Percentiles rank a stretch among this genome's conserved stretches.
Conservation (phyloP, 2,888 invertebrate species). For the Monopis laevigella region DNA sequence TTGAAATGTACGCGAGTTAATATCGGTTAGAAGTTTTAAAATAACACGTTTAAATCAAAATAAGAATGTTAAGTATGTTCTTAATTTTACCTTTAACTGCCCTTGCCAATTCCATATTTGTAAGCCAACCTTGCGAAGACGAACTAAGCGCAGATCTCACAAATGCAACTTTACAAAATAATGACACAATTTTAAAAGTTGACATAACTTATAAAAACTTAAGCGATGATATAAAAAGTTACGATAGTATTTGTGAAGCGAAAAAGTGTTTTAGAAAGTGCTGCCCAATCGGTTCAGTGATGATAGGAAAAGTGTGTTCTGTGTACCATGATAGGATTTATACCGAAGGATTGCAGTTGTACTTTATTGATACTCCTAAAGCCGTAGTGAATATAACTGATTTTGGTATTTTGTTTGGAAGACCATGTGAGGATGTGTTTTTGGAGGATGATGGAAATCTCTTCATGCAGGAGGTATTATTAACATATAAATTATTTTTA, state of each 20-base stretch:
- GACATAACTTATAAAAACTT: slow-evolving; percentile 32
- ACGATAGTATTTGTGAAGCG: slow-evolving; percentile 36
- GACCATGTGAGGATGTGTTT: slow-evolving; percentile 3
- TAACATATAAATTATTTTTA: slow-evolving; percentile 2
- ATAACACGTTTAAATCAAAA: too few species aligned
- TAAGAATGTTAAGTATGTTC: too few species aligned
- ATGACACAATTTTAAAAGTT: slow-evolving; percentile 27
- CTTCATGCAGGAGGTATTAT: slow-evolving; percentile 9
- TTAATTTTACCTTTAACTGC: too few species aligned
- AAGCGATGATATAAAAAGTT: slow-evolving; percentile 29
- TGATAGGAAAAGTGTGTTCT: slow-evolving; percentile 2
- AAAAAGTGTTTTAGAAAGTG: slow-evolving; percentile 34
- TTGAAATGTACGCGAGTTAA: too few species aligned
- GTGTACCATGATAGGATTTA: slow-evolving; percentile 2
- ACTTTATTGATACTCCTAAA: slow-evolving; percentile 1
- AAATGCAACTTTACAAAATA: slow-evolving; percentile 21
- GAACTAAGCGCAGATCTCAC: slow-evolving; percentile 31
- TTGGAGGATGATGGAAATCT: slow-evolving; percentile 7
- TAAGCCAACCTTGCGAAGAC: slow-evolving; percentile 24
- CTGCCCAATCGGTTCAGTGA: slow-evolving; percentile 34
- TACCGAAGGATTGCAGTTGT: background rate
- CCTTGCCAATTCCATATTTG: background rate
- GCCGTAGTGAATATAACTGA: background rate
- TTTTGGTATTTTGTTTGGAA: background rate
- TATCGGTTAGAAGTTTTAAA: too few species aligned